Evolutionary conservation across 2,888 invertebrate genomes (phyloP).

Genomic region (Hedya salicella): DNA sequence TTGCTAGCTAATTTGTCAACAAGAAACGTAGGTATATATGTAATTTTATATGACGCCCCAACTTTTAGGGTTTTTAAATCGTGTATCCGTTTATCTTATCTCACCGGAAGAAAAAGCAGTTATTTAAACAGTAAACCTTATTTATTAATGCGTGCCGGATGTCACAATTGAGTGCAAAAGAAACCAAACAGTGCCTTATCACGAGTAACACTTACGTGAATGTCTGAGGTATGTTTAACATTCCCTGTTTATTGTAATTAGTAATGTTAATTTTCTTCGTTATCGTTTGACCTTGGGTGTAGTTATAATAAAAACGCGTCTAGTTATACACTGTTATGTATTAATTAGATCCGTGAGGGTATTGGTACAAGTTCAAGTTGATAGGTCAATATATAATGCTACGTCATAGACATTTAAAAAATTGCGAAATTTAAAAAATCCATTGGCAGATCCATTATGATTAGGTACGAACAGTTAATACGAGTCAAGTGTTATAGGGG

Average conservation of each 20-base stretch:
- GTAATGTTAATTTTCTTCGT: background rate
- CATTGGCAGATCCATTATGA: too few species aligned
- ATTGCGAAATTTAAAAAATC: too few species aligned
- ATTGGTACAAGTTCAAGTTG: too few species aligned
- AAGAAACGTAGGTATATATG: background rate
- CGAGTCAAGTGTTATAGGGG: too few species aligned
- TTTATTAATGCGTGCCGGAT: conserved; percentile 48
- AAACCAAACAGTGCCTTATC: conserved; percentile 43
- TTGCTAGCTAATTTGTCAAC: background rate
- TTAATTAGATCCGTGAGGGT: too few species aligned
- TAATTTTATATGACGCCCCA: conserved; percentile 9
- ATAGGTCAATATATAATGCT: too few species aligned
- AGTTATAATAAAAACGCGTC: too few species aligned
- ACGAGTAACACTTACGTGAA: conserved; percentile 16
- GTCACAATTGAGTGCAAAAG: conserved; percentile 39
- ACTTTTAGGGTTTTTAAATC: conserved; percentile 19
- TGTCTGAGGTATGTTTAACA: conserved; percentile 6
- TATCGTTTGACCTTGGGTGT: too few species aligned
- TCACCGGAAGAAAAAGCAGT: conserved; percentile 51
- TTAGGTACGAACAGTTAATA: too few species aligned
- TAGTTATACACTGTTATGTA: too few species aligned
- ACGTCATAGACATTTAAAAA: too few species aligned
- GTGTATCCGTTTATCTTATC: conserved; percentile 51
- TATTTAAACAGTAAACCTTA: conserved; percentile 43
- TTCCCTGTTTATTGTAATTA: background rate